Percentiles rank a stretch among this genome's conserved stretches.
phyloP scores from a whole-genome alignment of 2,797 vertebrate species.

The Nasua narica region DNA sequence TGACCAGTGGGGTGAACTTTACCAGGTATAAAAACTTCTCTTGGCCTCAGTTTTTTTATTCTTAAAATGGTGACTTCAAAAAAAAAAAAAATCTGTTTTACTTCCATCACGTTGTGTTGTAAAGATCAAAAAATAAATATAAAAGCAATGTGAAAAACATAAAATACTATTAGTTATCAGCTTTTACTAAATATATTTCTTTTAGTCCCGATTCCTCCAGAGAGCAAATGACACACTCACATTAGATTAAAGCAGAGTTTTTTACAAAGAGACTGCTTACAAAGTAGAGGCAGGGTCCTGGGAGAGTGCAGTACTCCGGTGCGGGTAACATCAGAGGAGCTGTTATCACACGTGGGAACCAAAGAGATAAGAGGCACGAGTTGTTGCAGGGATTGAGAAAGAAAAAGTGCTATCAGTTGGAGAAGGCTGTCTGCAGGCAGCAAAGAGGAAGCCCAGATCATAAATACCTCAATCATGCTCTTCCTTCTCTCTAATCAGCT shows the following conservation, averaged over 20 bases:
- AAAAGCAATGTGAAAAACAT: not conserved
- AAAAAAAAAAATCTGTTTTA: not conserved
- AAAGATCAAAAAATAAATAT: not conserved
- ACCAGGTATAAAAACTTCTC: not conserved
- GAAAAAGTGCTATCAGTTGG: not conserved
- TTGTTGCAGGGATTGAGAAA: not conserved
- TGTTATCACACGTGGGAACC: not conserved
- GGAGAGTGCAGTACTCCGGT: not conserved
- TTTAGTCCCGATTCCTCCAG: not conserved
- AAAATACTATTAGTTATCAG: not conserved
- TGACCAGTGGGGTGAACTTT: not conserved
- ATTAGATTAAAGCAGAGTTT: not conserved
- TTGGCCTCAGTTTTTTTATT: not conserved
- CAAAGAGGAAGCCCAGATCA: not conserved
- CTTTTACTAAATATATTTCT: not conserved
- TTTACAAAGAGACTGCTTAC: not conserved
- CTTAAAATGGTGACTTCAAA: not conserved
- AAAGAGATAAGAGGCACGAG: not conserved
- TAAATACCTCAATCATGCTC: not conserved
- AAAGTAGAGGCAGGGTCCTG: not conserved
- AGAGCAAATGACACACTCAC: not conserved
- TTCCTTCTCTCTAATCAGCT: not conserved
- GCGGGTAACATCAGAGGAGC: not conserved
- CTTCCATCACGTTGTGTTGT: not conserved
- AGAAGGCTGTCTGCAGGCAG: not conserved